Evolutionary conservation across 2,797 vertebrate genomes (phyloP), one percentile per base, ranked within the genome.

Genomic region (Oryzias dopingdopingensis): DNA sequence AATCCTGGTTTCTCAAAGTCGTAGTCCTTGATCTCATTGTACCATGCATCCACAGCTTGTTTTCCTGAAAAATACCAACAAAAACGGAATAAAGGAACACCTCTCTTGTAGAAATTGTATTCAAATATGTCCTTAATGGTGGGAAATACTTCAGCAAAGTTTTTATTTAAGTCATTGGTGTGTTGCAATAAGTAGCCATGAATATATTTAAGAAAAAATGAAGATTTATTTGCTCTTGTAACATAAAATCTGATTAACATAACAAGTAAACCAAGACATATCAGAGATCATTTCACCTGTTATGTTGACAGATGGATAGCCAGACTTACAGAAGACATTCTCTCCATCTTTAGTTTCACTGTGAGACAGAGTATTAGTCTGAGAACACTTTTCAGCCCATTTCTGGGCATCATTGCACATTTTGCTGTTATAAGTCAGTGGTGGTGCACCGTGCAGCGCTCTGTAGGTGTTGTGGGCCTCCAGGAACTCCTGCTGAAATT

Each of bases 1-100:
- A 48, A 61, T 52, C 83, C 87, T 49, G 91, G 70, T 0, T 0
- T 50, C 20, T 0, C 22, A 54, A 83, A 92, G 17, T 72, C 1
- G 51, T 93, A 92, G 54, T 90, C 55, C 37, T 87, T 86, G 47
- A 92, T 80, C 80, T 93, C 91, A 3, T 14, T 41, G 72, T 92
- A 92, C 91, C 91, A 93, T 0, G 0, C 8, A 1, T 83, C 80
- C 5, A 93, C 91, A 49, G 90, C 71, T 40, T 85, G 79, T 37
- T 86, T 86, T 2, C 91, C 92, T 83, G 16, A 63, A 66, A 48
- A 18, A 16, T 14, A 2, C 18, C 6, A 50, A 44, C 14, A 15
- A 13, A 22, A 37, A 5, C 8, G 14, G 29, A 14, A 57, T 13
- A 32, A 1, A 48, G 7, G n/a, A 41, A 40, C 12, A 8, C 17